Evolutionary conservation across 2,888 invertebrate genomes (phyloP).

Genomic region (Cantharis rustica): DNA sequence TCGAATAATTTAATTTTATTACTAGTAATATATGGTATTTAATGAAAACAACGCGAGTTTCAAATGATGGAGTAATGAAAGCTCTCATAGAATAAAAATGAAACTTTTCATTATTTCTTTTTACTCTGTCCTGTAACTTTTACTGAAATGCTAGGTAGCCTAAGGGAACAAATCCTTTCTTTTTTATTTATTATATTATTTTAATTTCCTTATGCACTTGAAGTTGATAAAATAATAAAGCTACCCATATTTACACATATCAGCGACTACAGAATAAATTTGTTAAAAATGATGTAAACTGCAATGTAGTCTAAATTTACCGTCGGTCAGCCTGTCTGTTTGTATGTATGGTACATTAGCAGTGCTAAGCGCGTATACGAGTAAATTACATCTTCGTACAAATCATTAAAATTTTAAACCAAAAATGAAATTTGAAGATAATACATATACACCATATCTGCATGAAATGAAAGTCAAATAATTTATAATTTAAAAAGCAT

Average conservation of each 20-base stretch:
- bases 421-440: not conserved
- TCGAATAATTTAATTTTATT: not conserved
- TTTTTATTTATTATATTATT: not conserved
- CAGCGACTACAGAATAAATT: not conserved
- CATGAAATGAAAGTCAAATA: not conserved
- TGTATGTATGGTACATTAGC: not conserved
- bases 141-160: not conserved
- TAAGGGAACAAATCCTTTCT: not conserved
- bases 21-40: not conserved
- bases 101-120: not conserved
- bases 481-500: not conserved
- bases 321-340: not conserved
- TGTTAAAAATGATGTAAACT: not conserved
- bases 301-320: not conserved
- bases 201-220: not conserved
- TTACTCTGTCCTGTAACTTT: not conserved
- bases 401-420: not conserved
- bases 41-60: not conserved
- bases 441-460: not conserved
- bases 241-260: not conserved
- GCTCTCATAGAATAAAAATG: not conserved
- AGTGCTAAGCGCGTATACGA: not conserved
- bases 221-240: not conserved
- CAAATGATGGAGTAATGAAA: not conserved
- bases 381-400: not conserved